Base-by-base conservation (phyloP, 2,113 vertebrate species). In the Miniopterus natalensis region DNA sequence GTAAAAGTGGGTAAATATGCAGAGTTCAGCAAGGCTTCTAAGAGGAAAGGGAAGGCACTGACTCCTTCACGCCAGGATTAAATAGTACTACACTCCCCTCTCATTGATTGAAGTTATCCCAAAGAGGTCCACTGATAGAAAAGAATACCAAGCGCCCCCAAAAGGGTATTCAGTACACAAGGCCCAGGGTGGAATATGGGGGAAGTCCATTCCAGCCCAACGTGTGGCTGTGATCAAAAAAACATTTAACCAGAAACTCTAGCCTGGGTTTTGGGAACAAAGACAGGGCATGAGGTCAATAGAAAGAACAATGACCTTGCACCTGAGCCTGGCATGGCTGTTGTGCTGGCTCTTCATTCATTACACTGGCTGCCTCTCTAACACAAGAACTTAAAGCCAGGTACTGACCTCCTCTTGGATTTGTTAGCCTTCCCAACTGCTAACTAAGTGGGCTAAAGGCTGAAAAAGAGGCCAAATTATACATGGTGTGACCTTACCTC, bases 391-490 rank as follows among this genome's bases (percentile, higher is more conserved):
- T 20, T 36, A 45, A 75, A 80, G 31, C 25, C 70, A 59, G 1
- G 14, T 31, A 53, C 11, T 77, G 11, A 17, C 51, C 51, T 88
- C 53, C 45, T 36, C 71, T 85, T 51, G 23, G 23, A 68, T 47
- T 31, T 36, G 49, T 86, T 53, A 65, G 36, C 29, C 40, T 63
- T 78, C 36, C 14, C n/a, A 87, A 66, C 6, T 59, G 70, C 70
- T 51, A 77, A 51, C 29, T 47, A 13, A 81, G 29, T 55, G 55
- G 66, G 18, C 59, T 36, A 31, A 55, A 11, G 42, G 53, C 27
- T 63, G 65, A 63, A 93, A 71, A 47, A 9, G 74, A 83, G 40
- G 75, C 84, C 70, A 84, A 93, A 51, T 75, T 61, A 71, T 36
- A 55, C 29, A 66, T 0, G 2, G 20, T 81, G 36, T 55, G 29